phyloP scores from a whole-genome alignment of 1,140 invertebrate genomes.

The Apis florea region DNA sequence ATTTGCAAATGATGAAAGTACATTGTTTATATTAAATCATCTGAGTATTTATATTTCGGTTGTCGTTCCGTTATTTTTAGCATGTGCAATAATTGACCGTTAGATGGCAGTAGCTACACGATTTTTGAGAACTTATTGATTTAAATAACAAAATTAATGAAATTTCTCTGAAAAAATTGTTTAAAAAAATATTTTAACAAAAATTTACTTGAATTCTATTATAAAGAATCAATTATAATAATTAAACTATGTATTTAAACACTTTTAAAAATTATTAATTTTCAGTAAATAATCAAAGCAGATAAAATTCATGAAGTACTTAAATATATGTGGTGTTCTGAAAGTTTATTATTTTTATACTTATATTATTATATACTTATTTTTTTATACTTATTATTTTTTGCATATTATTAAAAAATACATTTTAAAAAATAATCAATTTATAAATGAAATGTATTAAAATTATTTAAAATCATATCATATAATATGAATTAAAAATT shows the following conservation, averaged over 20 bases:
- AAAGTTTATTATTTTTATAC: conserved; percentile 15
- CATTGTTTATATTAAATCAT: conserved; percentile 58
- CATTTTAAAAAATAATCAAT: neutral
- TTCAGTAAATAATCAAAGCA: neutral
- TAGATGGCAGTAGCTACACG: conserved; percentile 30
- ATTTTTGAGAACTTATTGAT: conserved; percentile 33
- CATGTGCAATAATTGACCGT: conserved; percentile 13
- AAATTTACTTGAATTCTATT: conserved; percentile 7
- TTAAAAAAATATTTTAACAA: neutral
- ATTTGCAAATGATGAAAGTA: conserved; percentile 63
- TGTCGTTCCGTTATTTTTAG: conserved; percentile 31
- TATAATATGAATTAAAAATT: too few species aligned
- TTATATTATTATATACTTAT: neutral
- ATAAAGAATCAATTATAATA: conserved; percentile 1
- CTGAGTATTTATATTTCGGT: conserved; percentile 42
- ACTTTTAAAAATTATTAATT: neutral
- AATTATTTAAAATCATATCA: conserved; percentile 34
- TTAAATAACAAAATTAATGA: conserved; percentile 7
- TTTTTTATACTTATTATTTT: neutral
- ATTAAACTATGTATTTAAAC: neutral
- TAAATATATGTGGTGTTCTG: neutral
- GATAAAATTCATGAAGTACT: neutral
- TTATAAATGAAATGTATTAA: conserved; percentile 26
- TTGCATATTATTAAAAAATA: neutral
- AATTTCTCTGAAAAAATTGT: conserved; percentile 9